These are phyloP conservation scores for Pheosia gnoma DNA, from an alignment of 2,888 invertebrate species.

Conservation along the genomic window DNA sequence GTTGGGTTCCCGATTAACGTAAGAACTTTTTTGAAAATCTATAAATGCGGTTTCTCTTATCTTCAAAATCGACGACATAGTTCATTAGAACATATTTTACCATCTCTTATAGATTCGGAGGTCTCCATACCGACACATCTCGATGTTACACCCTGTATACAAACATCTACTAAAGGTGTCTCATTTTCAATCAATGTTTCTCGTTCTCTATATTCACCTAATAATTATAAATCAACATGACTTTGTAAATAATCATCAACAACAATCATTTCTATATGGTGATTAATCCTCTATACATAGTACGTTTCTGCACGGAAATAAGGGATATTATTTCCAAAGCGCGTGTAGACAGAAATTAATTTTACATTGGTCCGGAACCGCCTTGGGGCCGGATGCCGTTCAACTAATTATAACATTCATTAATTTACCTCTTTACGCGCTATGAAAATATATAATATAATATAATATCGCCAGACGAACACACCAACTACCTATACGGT, in stretches of 20 bases:
- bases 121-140: no score
- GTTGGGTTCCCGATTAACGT: no score
- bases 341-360: constrained; percentile 5
- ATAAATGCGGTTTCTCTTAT: no score
- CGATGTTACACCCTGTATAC: no score
- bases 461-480: not conserved
- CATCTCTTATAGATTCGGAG: no score
- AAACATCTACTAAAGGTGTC: no score
- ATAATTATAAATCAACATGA: no score
- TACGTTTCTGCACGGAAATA: constrained; percentile 19
- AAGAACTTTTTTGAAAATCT: no score
- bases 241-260: not conserved
- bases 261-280: not conserved
- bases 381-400: constrained; percentile 4
- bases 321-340: not conserved
- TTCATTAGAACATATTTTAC: no score
- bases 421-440: not conserved
- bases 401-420: constrained; percentile 6
- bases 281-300: constrained; percentile 7
- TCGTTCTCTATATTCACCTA: no score
- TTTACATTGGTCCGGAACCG: constrained; percentile 11
- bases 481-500: not conserved
- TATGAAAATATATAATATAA: not conserved
- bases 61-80: no score
- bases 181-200: no score